Base-by-base conservation (phyloP, 2,888 invertebrate genomes). In the Rotaria socialis region DNA sequence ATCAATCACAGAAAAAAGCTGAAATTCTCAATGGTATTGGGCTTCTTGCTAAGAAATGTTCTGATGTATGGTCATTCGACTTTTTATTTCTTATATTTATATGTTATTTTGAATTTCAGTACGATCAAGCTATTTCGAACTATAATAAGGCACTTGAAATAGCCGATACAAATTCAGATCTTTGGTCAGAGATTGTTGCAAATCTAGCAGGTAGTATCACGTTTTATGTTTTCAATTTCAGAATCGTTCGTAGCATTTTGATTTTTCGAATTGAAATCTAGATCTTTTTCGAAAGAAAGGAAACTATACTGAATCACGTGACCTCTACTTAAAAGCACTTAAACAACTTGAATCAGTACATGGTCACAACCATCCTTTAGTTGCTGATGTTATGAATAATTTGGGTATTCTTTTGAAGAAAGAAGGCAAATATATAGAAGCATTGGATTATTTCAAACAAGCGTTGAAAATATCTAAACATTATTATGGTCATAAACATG, bases 101-200 rank as follows among this genome's bases (percentile, higher is more conserved):
- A 41, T 75, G 24, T 47, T 10, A 11, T 35, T n/a, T 67, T 27
- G 67, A 27, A 35, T 67, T 67, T 27, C n/a, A 75, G 75, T 75
- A 75, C 43, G 75, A 75, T 47, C 41, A 75, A 75, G 75, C 75
- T 75, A 75, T 75, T 75, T 43, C 41, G n/a, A 47, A 24, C 8
- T 75, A 75, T 75, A 75, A 41, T 43, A 19, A 75, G 43, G 75
- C 75, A 24, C 22, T 75, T 22, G 47, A 75, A 43, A 75, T 75
- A 75, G 75, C n/a, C n/a, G 75, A 75, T 75, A 47, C 16, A 41
- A 41, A 43, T 24, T 75, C 75, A n/a, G 22, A 41, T 43, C 47
- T 75, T 43, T 75, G 75, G 75, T 75, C 75, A 24, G 75, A 75
- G 47, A 75, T 75, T 75, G 75, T 75, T 41, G 41, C 75, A 24